These are phyloP conservation scores for Xylocopa sonorina DNA, from an alignment of 1,140 invertebrate genomes.

Conservation along the genomic window DNA sequence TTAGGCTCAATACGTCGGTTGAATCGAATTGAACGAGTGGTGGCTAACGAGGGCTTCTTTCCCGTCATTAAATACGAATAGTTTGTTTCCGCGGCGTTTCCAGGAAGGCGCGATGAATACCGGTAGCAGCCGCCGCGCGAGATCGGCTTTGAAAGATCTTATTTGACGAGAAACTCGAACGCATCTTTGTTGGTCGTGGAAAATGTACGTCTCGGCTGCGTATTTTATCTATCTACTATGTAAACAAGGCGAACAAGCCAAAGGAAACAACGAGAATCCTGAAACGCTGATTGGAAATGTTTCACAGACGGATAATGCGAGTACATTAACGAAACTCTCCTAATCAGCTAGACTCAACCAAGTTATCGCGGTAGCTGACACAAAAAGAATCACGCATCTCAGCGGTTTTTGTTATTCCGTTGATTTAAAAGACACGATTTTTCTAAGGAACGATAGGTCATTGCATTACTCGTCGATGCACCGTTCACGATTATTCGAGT, in stretches of 20 bases:
- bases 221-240: slow-evolving; percentile 5
- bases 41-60: slow-evolving; percentile 36
- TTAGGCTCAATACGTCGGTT: slow-evolving; percentile 42
- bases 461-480: no score
- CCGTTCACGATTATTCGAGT: no score
- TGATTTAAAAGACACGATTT: no score
- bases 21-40: slow-evolving; percentile 42
- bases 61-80: slow-evolving; percentile 28
- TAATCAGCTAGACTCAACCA: background rate
- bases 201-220: background rate
- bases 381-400: background rate
- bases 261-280: background rate
- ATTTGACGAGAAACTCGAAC: background rate
- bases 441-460: no score
- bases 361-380: background rate
- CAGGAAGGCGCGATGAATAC: slow-evolving; percentile 35
- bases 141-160: no score
- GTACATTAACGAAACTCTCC: no score
- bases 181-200: background rate
- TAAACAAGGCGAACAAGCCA: background rate
- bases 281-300: slow-evolving; percentile 21
- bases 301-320: background rate
- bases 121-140: background rate
- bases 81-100: slow-evolving; percentile 47
- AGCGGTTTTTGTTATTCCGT: no score